Base-by-base conservation (phyloP, 2,888 invertebrate species). In the Eupithecia vulgata region DNA sequence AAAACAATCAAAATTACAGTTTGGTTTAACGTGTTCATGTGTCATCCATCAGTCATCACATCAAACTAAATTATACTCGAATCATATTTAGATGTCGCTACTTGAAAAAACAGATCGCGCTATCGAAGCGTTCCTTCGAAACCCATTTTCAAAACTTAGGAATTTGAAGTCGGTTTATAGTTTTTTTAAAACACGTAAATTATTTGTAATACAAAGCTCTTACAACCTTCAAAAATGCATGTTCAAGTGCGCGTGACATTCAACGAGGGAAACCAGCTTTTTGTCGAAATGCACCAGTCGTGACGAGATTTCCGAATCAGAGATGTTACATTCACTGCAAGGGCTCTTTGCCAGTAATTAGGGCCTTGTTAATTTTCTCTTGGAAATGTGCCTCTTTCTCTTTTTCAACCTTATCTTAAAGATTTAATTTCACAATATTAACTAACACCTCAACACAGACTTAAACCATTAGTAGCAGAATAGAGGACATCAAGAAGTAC, bases 171-270 rank as follows among this genome's bases (percentile, higher is more conserved):
- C 30, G 30, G 1, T 30, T 30, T 30, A 30, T 3, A 30, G 30
- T 30, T 30, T 30, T 30, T 30, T 3, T 30, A 30, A 30, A 30
- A 30, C n/a, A 30, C 30, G 30, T 30, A 30, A 30, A 30, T 30
- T 21, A 67, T 52, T 13, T 59, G 64, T 71, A 69, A 59, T 64
- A 68, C 67, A 74, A 76, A 74, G 68, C 72, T 71, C 65, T 37
- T 61, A 68, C 67, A 67, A 67, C 65, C 8, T 68, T 68, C 37
- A 74, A 72, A 21, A 68, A 72, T 74, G 72, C 66, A 71, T 72
- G 74, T 75, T 71, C 76, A 80, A 79, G 81, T 77, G 73, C 74
- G 77, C 80, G 74, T 81, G 74, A 76, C 79, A 79, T 73, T 79
- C 76, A 80, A 80, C 71, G 79, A 75, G 74, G 77, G 76, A 79